Evolutionary conservation across 1,140 invertebrate genomes (phyloP), one percentile per base, ranked within the genome.

Genomic region (Zaprionus ghesquierei): DNA sequence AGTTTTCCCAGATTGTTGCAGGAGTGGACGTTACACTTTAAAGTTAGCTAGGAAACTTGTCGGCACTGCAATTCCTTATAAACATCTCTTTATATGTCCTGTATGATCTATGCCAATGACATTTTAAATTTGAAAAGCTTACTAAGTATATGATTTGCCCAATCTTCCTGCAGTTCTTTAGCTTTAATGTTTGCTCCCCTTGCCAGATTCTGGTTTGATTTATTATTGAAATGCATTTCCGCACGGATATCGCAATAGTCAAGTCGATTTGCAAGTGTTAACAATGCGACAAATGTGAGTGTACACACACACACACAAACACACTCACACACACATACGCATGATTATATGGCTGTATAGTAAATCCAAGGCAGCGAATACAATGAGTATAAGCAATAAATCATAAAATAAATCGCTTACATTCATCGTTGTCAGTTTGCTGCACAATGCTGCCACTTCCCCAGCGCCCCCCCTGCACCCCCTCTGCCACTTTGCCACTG

Each of bases 351-450:
- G 9, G 44, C 2, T 38, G 18, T 49, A 44, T 50, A 62, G 81
- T 68, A 66, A 71, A 64, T 85, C 74, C 63, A 62, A 68, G 79
- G 71, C 60, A 56, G 70, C 51, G 72, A 63, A 60, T 66, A 82
- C 82, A 87, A 89, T 87, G 86, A 79, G 79, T 79, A 79, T 89
- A 82, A 73, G 82, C 82, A 87, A 87, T 87, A 87, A 87, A 87
- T 87, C 82, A 87, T 87, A 87, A 89, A 82, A 87, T 87, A 87
- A 87, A 87, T 87, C 82, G 82, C 82, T 89, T 87, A 89, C 82
- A 87, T 87, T 87, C 82, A 87, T 87, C 82, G 82, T 70, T 87
- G 82, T 89, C 82, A 70, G 82, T 59, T 69, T 70, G 68, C 54
- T 69, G 79, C 79, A 89, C 82, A 82, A 87, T 89, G 77, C 75